These are phyloP conservation scores for Drosophila rellima DNA, from an alignment of 2,888 invertebrate species.

Conservation along the genomic window DNA sequence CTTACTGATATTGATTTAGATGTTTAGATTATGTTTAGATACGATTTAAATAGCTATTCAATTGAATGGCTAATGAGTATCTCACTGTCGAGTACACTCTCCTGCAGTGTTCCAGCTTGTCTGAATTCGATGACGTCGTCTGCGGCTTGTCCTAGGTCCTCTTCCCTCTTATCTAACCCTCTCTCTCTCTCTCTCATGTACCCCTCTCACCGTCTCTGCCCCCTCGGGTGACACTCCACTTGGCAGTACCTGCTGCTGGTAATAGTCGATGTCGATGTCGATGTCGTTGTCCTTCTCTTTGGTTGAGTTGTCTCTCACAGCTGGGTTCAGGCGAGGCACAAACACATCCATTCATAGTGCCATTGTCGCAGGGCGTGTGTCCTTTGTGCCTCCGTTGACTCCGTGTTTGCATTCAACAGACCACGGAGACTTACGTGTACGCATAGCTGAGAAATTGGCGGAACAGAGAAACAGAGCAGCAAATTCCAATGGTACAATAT, in stretches of 20 bases:
- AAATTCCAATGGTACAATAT: conserved; percentile 13
- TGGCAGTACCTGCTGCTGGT: conserved; percentile 41
- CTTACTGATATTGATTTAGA: too few relatives aligned
- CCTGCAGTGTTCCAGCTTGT: neutral
- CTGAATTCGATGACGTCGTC: conserved; percentile 60
- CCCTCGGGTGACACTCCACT: conserved; percentile 20
- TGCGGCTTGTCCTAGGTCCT: conserved; percentile 53
- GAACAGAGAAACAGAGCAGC: conserved; percentile 17
- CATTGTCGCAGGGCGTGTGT: conserved; percentile 52
- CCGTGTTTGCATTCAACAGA: conserved; percentile 22
- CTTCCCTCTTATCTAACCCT: too few relatives aligned
- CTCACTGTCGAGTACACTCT: neutral
- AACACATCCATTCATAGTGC: conserved; percentile 21
- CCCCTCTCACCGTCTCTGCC: neutral
- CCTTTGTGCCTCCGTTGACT: conserved; percentile 61
- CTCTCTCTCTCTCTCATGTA: too few relatives aligned
- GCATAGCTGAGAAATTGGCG: conserved; percentile 45
- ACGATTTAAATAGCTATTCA: too few relatives aligned
- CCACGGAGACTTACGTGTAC: conserved; percentile 23
- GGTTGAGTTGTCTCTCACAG: conserved; percentile 45
- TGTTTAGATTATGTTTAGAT: too few relatives aligned
- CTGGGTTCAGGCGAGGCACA: conserved; percentile 17
- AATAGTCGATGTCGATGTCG: conserved; percentile 33
- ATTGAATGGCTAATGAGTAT: neutral
- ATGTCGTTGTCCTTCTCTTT: conserved; percentile 34